Percentiles rank a stretch among this genome's conserved stretches.
Evolutionary conservation across 2,113 vertebrate genomes (phyloP).

Genomic region (Oxyruncus cristatus): DNA sequence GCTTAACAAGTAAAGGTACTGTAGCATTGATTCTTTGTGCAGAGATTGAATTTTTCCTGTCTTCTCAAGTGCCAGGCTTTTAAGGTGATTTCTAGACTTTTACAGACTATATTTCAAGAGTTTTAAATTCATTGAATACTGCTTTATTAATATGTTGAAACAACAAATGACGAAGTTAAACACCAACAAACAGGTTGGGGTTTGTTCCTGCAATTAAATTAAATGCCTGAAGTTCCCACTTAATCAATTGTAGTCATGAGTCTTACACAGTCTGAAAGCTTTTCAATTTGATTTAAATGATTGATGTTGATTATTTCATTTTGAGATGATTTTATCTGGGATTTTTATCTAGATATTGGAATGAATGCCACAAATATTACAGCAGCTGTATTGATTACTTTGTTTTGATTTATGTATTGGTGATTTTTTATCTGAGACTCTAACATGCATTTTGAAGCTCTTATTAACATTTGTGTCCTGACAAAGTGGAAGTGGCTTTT

Average conservation of each 20-base stretch:
- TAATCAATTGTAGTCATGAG: constrained; percentile 52
- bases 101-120: neutral
- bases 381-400: constrained; percentile 63
- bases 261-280: constrained; percentile 67
- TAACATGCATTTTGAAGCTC: constrained; percentile 47
- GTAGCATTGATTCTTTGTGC: neutral
- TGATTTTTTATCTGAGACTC: constrained; percentile 30
- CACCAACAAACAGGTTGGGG: constrained; percentile 5
- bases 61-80: neutral
- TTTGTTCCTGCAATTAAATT: constrained; percentile 46
- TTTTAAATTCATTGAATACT: constrained; percentile 14
- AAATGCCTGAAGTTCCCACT: constrained; percentile 40
- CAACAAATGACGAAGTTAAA: constrained; percentile 31
- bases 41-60: constrained; percentile 14
- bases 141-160: constrained; percentile 51
- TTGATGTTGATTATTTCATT: constrained; percentile 60
- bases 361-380: constrained; percentile 38
- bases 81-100: constrained; percentile 24
- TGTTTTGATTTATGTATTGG: constrained; percentile 53
- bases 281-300: constrained; percentile 67
- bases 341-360: constrained; percentile 41
- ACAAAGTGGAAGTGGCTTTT: constrained; percentile 58
- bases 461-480: constrained; percentile 66
- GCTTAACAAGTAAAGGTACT: neutral
- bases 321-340: constrained; percentile 38